These are phyloP conservation scores for Mayetiola destructor DNA, from an alignment of 2,888 invertebrate genomes.

Conservation along the genomic window DNA sequence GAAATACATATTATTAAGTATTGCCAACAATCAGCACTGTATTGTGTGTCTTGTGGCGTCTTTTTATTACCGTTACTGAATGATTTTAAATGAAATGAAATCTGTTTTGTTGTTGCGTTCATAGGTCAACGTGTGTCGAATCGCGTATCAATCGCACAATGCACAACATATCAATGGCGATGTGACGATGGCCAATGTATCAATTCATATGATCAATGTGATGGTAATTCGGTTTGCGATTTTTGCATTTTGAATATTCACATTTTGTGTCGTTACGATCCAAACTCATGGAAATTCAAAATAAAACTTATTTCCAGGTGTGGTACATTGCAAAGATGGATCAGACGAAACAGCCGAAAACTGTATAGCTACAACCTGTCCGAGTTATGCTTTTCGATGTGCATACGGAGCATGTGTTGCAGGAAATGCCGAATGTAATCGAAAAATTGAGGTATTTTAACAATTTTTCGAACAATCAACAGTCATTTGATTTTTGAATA, in stretches of 20 bases:
- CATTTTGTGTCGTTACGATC: background rate
- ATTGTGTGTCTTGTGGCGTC: too few relatives aligned
- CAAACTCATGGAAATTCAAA: too few relatives aligned
- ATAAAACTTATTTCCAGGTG: too few relatives aligned
- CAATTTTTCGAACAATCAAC: background rate
- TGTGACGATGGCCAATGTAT: constrained; percentile 16
- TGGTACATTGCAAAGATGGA: constrained; percentile 20
- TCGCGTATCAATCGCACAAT: background rate
- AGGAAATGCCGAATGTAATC: constrained; percentile 37
- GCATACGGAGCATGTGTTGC: constrained; percentile 47
- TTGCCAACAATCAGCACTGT: too few relatives aligned
- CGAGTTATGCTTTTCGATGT: constrained; percentile 39
- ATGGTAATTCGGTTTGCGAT: constrained; percentile 23
- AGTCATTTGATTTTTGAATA: too few relatives aligned
- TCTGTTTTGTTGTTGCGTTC: too few relatives aligned
- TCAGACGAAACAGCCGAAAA: constrained; percentile 23
- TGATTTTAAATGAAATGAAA: too few relatives aligned
- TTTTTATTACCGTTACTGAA: too few relatives aligned
- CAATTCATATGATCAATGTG: constrained; percentile 19
- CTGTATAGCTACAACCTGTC: constrained; percentile 14
- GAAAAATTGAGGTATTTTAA: background rate
- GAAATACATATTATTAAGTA: too few relatives aligned
- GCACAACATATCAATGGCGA: constrained; percentile 7
- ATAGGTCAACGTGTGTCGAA: background rate
- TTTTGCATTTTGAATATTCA: background rate